phyloP scores from a whole-genome alignment of 2,888 invertebrate genomes.

The Drosophila gaucha region DNA sequence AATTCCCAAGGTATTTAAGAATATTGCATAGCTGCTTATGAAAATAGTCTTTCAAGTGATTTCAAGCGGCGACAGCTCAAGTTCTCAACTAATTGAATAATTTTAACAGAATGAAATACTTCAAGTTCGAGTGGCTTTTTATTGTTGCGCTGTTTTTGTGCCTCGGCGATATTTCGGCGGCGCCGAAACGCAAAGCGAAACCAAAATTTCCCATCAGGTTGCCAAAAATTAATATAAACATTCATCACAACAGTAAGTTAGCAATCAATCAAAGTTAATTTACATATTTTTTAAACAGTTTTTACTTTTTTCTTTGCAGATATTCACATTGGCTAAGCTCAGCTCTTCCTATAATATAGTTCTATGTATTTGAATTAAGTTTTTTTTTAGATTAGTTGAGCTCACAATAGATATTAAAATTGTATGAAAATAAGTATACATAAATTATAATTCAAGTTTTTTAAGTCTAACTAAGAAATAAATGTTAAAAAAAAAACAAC shows the following conservation, averaged over 20 bases:
- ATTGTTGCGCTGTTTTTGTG: constrained; percentile 29
- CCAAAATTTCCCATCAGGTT: constrained; percentile 15
- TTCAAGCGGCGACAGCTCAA: not conserved
- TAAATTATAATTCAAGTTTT: not conserved
- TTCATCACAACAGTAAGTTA: constrained; percentile 65
- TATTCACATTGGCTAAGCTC: constrained; percentile 52
- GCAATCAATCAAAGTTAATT: not conserved
- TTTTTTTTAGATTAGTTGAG: not conserved
- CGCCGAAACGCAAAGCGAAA: constrained; percentile 45
- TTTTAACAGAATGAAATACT: constrained; percentile 54
- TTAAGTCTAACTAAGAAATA: not conserved
- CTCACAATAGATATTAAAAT: not conserved
- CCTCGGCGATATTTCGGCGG: constrained; percentile 31
- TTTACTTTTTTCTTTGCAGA: constrained; percentile 41
- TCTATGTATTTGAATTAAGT: constrained; percentile 2
- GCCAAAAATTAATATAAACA: constrained; percentile 56
- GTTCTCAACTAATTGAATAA: not conserved
- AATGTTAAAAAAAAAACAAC: not conserved
- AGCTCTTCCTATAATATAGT: not conserved
- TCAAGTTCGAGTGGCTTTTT: constrained; percentile 48
- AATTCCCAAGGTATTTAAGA: constrained; percentile 29
- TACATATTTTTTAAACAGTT: not conserved
- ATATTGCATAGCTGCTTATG: not conserved
- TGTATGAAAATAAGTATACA: not conserved
- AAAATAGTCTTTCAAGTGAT: constrained; percentile 16